Percentiles rank a stretch among this genome's conserved stretches.
Evolutionary conservation across 2,797 vertebrate species (phyloP).

Genomic region (Muscicapa comitata): DNA sequence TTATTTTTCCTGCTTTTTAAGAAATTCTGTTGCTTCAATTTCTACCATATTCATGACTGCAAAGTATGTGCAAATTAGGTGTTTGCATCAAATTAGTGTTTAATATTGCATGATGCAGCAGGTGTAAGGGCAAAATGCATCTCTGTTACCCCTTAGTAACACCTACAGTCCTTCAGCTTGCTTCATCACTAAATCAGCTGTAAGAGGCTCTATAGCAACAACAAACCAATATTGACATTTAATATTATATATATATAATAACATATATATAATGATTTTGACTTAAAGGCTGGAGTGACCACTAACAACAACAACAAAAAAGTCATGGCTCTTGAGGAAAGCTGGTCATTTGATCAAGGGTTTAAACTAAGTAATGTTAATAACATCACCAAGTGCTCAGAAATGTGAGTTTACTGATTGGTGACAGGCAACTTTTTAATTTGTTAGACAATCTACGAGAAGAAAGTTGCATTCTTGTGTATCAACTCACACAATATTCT

Average conservation of each 20-base stretch:
- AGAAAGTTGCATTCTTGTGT: conserved; percentile 56
- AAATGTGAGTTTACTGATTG: not conserved
- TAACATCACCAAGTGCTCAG: not conserved
- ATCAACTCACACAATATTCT: conserved; percentile 24
- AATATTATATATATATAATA: not conserved
- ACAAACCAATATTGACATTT: not conserved
- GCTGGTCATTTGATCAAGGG: not conserved
- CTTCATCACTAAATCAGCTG: not conserved
- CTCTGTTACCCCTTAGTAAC: not conserved
- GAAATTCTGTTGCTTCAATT: not conserved
- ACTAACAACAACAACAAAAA: not conserved
- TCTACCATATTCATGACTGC: not conserved
- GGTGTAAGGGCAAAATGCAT: not conserved
- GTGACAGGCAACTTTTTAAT: conserved; percentile 14
- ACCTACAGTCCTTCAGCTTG: not conserved
- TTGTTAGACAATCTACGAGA: not conserved
- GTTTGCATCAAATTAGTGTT: not conserved
- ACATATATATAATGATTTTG: not conserved
- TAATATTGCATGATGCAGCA: not conserved
- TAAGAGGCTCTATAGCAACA: not conserved
- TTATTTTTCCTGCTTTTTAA: not conserved
- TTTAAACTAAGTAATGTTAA: conserved; percentile 1
- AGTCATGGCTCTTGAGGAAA: not conserved
- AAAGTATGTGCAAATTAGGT: not conserved
- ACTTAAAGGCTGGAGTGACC: not conserved